These are phyloP conservation scores for Telmatochromis brachygnathus DNA, from an alignment of 2,113 vertebrate species.

Conservation along the genomic window DNA sequence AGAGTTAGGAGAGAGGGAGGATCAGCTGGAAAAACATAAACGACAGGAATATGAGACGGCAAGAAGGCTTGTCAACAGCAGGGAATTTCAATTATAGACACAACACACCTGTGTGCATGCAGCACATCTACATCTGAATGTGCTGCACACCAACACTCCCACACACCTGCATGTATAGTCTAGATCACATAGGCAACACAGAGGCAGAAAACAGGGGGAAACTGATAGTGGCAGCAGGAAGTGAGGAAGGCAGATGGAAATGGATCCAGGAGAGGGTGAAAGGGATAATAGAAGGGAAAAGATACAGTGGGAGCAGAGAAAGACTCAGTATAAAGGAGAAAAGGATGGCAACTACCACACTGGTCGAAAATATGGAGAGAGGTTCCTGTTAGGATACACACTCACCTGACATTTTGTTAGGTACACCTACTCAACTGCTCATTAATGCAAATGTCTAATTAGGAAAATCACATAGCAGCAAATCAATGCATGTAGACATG, in stretches of 20 bases:
- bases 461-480: neutral
- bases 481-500: neutral
- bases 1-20: neutral
- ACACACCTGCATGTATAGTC: neutral
- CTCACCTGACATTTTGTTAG: neutral
- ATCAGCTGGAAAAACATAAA: conserved; percentile 17
- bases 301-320: neutral
- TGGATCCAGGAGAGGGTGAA: neutral
- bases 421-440: neutral
- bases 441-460: neutral
- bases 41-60: neutral
- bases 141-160: neutral
- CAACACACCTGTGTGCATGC: neutral
- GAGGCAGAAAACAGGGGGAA: neutral
- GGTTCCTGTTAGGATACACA: neutral
- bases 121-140: neutral
- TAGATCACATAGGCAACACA: neutral
- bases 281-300: neutral
- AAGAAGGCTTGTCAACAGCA: neutral
- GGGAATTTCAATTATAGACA: neutral
- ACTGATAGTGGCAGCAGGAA: conserved; percentile 10
- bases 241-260: neutral
- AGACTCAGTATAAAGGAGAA: neutral
- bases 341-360: neutral
- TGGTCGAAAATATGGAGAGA: neutral